Conservation (phyloP, 2,888 invertebrate genomes). For the Caenorhabditis afra region DNA sequence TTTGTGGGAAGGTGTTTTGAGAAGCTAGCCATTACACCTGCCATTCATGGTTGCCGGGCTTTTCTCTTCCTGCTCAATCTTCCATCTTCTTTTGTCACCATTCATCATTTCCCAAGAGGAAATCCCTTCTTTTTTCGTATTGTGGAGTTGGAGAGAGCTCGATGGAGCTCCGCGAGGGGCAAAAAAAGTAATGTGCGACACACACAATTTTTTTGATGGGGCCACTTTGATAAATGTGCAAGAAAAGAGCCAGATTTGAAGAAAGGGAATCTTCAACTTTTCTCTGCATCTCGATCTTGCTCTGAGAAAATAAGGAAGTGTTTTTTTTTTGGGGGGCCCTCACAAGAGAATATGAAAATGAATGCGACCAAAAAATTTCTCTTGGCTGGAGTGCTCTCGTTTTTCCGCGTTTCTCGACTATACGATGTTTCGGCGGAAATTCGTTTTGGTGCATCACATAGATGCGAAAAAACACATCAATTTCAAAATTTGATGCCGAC, state of each 20-base stretch:
- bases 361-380: too few species aligned
- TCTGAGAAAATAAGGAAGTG: background rate
- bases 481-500: background rate
- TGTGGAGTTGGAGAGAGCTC: conserved; percentile 8
- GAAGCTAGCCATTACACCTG: too few species aligned
- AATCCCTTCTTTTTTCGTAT: conserved; percentile 22
- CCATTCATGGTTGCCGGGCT: too few species aligned
- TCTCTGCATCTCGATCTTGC: too few species aligned
- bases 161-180: conserved; percentile 1
- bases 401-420: background rate
- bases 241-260: conserved; percentile 15
- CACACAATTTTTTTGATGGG: conserved; percentile 46
- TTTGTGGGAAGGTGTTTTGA: too few species aligned
- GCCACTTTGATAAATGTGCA: conserved; percentile 58
- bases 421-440: background rate
- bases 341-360: background rate
- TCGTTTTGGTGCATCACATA: too few species aligned
- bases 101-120: conserved; percentile 47
- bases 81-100: conserved; percentile 23
- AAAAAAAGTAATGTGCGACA: conserved; percentile 57
- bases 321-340: background rate
- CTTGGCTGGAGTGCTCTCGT: background rate
- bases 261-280: background rate
- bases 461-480: background rate
- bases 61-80: conserved; percentile 10